A percentile compares a stretch with the other conserved stretches of the same genome.
Evolutionary conservation across 2,888 invertebrate species (phyloP).

Genomic region (Dicyrtomina minuta): DNA sequence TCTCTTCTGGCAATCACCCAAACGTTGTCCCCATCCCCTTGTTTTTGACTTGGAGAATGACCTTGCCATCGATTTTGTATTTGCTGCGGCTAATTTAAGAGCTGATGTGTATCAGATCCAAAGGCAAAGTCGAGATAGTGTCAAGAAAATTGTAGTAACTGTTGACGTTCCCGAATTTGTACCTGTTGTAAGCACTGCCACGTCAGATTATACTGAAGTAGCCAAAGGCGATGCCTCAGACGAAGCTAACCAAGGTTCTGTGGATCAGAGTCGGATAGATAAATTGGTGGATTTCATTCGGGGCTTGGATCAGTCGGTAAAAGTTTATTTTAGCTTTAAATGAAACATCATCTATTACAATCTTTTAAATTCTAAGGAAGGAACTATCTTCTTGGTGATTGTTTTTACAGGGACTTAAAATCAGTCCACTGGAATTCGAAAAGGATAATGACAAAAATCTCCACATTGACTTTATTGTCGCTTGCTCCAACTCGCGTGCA

Average conservation of each 20-base stretch:
- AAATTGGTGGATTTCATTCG: constrained; percentile 38
- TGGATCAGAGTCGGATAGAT: constrained; percentile 35
- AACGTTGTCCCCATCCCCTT: constrained; percentile 79
- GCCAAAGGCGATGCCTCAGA: constrained; percentile 80
- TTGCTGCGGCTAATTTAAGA: too few species aligned
- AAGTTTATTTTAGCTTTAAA: not conserved
- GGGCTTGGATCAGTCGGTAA: constrained; percentile 26
- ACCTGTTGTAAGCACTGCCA: constrained; percentile 95
- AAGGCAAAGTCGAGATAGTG: too few species aligned
- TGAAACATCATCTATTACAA: too few species aligned
- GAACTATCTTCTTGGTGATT: too few species aligned
- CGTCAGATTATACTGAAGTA: too few species aligned
- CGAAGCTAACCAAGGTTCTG: constrained; percentile 25
- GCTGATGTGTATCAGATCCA: too few species aligned
- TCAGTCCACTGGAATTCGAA: constrained; percentile 92
- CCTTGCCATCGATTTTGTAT: constrained; percentile 84
- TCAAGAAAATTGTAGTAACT: constrained; percentile 67
- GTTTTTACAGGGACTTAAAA: constrained; percentile 60
- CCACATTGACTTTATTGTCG: constrained; percentile 99
- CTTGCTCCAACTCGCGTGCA: constrained; percentile 93
- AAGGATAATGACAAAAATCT: constrained; percentile 97
- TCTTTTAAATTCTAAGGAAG: not conserved
- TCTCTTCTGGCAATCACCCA: too few species aligned
- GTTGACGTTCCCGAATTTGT: constrained; percentile 79
- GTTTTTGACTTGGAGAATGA: constrained; percentile 66